A percentile compares a stretch with the other conserved stretches of the same genome.
Evolutionary conservation across 1,140 invertebrate genomes (phyloP).

Genomic region (Monomorium pharaonis): DNA sequence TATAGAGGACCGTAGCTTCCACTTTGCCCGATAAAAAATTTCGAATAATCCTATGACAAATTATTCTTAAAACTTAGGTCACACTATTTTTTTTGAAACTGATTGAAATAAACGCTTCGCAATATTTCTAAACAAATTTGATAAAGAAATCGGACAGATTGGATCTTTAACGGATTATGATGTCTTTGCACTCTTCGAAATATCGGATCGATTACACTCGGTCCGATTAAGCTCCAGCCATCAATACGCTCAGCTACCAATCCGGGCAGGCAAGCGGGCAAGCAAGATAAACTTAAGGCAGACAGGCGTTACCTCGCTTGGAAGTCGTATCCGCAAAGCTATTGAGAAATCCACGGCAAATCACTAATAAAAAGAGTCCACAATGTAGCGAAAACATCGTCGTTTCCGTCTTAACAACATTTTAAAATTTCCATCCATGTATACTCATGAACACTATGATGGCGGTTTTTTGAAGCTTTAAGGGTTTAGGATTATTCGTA

Average conservation of each 20-base stretch:
- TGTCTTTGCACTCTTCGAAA: neutral
- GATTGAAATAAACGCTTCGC: neutral
- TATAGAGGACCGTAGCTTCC: conserved; percentile 13
- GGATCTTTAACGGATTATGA: neutral
- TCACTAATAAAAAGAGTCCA: conserved; percentile 85
- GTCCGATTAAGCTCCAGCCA: conserved; percentile 11
- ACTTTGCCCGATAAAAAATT: conserved; percentile 22
- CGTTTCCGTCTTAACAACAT: conserved; percentile 86
- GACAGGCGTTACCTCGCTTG: conserved; percentile 82
- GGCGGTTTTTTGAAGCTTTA: no score
- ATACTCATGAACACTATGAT: conserved; percentile 80
- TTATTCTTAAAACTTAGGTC: neutral
- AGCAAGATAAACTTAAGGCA: conserved; percentile 5
- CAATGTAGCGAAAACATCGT: conserved; percentile 85
- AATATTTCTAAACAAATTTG: neutral
- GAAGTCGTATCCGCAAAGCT: conserved; percentile 81
- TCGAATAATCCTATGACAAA: neutral
- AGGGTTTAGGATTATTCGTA: conserved; percentile 66
- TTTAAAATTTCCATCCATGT: conserved; percentile 85
- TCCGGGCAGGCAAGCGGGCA: neutral
- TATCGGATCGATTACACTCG: neutral
- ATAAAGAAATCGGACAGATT: neutral
- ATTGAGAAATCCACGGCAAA: conserved; percentile 85
- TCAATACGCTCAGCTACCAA: conserved; percentile 11
- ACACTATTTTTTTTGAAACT: neutral